These are phyloP conservation scores for Fulmarus glacialis DNA, from an alignment of 2,113 vertebrate genomes.

Conservation along the genomic window DNA sequence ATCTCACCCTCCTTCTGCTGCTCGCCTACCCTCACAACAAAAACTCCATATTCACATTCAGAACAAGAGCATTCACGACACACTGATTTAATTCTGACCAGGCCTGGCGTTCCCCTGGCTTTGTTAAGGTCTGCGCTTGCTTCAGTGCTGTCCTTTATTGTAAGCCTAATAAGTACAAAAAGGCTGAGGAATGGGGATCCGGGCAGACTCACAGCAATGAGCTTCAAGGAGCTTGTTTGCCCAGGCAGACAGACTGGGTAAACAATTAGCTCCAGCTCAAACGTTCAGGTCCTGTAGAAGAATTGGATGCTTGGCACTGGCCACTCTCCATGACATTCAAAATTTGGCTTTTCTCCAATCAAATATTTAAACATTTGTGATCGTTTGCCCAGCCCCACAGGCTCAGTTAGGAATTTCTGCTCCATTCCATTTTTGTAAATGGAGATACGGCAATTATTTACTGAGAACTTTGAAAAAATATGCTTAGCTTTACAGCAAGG, in stretches of 20 bases:
- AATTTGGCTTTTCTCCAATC: conserved; percentile 49
- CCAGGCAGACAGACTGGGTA: background rate
- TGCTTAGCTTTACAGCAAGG: conserved; percentile 16
- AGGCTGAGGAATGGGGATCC: conserved; percentile 1
- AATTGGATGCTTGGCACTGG: conserved; percentile 2
- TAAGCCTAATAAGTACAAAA: conserved; percentile 24
- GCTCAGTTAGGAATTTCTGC: conserved; percentile 16
- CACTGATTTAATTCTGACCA: background rate
- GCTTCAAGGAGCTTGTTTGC: background rate
- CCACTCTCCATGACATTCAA: conserved; percentile 30
- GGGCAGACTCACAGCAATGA: background rate
- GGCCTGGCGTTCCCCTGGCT: conserved; percentile 18
- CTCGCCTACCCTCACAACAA: background rate
- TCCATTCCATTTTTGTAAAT: background rate
- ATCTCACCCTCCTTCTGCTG: background rate
- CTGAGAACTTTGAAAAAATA: background rate
- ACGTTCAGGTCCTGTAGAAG: background rate
- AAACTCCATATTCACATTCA: background rate
- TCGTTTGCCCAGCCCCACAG: background rate
- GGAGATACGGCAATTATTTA: background rate
- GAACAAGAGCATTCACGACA: background rate
- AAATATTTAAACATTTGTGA: conserved; percentile 9
- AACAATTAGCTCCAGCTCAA: background rate
- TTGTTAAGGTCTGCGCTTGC: background rate
- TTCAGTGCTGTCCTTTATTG: background rate